Evolutionary conservation across 2,888 invertebrate genomes (phyloP).

Genomic region (Ganaspis brasiliensis): DNA sequence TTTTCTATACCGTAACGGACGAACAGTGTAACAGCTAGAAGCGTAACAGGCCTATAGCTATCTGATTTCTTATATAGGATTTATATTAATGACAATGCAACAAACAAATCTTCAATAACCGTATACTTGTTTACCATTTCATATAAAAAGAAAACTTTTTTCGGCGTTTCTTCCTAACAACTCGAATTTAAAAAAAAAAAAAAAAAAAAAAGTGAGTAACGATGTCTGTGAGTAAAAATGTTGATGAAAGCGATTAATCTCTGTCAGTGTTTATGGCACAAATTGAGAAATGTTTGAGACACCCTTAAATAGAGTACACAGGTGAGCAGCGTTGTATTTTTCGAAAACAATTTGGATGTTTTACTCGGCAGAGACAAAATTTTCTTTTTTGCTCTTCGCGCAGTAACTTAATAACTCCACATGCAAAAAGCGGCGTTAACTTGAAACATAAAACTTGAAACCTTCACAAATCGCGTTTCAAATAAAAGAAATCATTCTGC

Average conservation of each 20-base stretch:
- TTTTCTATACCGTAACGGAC: no score
- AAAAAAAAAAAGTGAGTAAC: neutral
- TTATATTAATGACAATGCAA: no score
- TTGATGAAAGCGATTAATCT: neutral
- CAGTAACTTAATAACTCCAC: neutral
- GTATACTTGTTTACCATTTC: no score
- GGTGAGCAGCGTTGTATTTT: neutral
- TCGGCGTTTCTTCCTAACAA: neutral
- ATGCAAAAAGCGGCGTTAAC: neutral
- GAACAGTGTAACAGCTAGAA: no score
- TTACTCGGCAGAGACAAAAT: neutral
- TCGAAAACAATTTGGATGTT: neutral
- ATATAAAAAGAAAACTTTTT: no score
- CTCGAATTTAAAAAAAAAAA: neutral
- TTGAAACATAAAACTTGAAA: neutral
- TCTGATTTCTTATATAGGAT: no score
- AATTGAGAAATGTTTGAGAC: neutral
- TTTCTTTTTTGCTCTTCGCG: neutral
- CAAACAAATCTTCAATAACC: no score
- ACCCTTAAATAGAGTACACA: neutral
- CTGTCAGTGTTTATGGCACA: slow-evolving; percentile 32
- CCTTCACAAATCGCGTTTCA: neutral
- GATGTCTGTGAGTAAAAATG: neutral
- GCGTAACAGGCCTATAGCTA: no score
- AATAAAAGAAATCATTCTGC: neutral